Conservation (phyloP, 2,888 invertebrate genomes). For the Automeris io region DNA sequence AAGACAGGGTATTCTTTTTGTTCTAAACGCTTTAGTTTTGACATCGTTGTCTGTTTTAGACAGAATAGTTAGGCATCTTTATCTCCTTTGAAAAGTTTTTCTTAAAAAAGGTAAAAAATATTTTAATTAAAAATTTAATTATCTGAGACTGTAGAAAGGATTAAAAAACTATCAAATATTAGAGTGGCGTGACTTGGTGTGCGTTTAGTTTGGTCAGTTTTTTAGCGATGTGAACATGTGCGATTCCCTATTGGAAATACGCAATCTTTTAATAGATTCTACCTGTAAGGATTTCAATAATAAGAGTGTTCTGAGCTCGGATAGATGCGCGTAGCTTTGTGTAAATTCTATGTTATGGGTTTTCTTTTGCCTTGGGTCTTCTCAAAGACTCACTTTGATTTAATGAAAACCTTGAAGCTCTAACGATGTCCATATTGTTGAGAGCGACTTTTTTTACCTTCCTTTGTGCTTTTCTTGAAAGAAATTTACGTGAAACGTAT, state of each 20-base stretch:
- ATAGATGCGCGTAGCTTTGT: constrained; percentile 1
- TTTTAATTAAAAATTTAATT: too few species aligned
- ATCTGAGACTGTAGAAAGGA: too few species aligned
- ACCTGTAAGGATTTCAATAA: constrained; percentile 10
- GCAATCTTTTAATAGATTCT: constrained; percentile 14
- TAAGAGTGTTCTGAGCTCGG: constrained; percentile 4
- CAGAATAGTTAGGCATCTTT: too few species aligned
- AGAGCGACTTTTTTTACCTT: neutral
- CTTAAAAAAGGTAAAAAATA: too few species aligned
- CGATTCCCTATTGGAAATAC: constrained; percentile 8
- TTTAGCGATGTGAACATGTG: constrained; percentile 2
- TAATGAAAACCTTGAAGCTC: neutral
- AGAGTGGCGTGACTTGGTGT: neutral
- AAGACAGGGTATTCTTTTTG: too few species aligned
- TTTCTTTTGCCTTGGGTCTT: constrained; percentile 1
- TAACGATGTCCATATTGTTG: neutral
- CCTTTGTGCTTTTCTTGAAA: too few species aligned
- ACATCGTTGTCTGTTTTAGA: too few species aligned
- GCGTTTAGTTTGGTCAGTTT: neutral
- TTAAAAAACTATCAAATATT: too few species aligned
- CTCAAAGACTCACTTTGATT: neutral
- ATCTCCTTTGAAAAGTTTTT: too few species aligned
- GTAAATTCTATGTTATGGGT: neutral
- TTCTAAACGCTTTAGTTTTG: too few species aligned
- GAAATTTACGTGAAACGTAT: too few species aligned